These are phyloP conservation scores for Caloenas nicobarica DNA, from an alignment of 2,113 vertebrate genomes.

Conservation along the genomic window DNA sequence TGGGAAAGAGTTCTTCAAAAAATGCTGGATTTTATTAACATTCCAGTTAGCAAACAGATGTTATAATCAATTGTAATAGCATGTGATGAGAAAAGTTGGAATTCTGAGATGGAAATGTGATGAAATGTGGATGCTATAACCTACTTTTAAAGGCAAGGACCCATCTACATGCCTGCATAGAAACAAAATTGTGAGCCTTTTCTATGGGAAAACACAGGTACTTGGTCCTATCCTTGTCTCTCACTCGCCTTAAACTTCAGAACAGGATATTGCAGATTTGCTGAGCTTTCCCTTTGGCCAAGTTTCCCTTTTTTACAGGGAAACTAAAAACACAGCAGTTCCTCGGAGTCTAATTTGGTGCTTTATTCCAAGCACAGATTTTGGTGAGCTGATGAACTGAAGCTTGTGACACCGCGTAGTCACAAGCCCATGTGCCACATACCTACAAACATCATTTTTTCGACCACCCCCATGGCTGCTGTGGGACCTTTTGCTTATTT, in stretches of 20 bases:
- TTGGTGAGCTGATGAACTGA: not conserved
- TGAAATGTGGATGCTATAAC: not conserved
- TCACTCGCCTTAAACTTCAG: not conserved
- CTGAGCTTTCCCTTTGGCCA: not conserved
- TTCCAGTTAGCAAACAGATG: constrained; percentile 28
- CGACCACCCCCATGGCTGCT: accelerated
- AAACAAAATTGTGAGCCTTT: not conserved
- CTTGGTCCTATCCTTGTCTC: not conserved
- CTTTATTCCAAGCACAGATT: not conserved
- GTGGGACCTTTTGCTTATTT: not conserved
- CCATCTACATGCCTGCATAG: not conserved
- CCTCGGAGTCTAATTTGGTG: not conserved
- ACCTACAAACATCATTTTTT: not conserved
- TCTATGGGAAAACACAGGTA: not conserved
- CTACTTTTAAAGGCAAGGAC: not conserved
- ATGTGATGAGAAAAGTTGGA: not conserved
- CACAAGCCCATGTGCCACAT: not conserved
- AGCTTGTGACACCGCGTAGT: not conserved
- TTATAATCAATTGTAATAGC: constrained; percentile 2
- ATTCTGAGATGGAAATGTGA: not conserved
- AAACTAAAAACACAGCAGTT: not conserved
- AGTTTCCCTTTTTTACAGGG: not conserved
- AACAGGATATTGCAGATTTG: not conserved
- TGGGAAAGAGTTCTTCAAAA: not conserved
- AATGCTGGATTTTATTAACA: not conserved